A percentile compares a stretch with the other conserved stretches of the same genome.
Conservation (phyloP, 2,113 vertebrate genomes). For the human region DNA sequence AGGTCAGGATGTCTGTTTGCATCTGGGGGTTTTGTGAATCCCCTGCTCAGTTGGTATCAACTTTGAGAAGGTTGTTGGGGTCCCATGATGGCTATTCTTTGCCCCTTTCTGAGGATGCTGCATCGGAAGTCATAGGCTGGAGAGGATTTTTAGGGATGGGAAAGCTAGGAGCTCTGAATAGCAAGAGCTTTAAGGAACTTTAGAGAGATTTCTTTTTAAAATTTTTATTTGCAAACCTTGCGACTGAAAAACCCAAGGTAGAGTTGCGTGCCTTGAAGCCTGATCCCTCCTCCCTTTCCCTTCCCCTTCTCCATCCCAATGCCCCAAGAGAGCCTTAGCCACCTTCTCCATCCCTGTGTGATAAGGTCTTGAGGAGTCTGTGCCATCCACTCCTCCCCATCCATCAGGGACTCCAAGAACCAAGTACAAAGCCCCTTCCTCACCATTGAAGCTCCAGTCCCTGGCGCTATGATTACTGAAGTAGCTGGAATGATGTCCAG, state of each 20-base stretch:
- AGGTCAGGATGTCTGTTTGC: neutral
- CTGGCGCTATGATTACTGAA: accelerated
- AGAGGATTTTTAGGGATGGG: neutral
- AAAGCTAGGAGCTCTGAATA: neutral
- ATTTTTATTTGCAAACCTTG: neutral
- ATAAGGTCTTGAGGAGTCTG: neutral
- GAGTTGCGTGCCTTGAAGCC: neutral
- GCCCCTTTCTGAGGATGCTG: neutral
- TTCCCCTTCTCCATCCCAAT: neutral
- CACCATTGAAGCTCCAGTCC: neutral
- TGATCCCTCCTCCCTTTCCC: neutral
- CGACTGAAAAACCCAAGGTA: neutral
- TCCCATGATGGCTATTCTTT: neutral
- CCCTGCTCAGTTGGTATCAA: accelerated
- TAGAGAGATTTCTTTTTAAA: neutral
- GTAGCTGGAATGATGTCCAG: too few relatives aligned
- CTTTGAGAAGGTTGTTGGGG: neutral
- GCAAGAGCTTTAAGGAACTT: neutral
- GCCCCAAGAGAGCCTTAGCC: neutral
- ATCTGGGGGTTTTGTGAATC: neutral
- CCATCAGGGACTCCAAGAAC: neutral
- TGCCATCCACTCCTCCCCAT: neutral
- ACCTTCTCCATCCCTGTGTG: too few relatives aligned
- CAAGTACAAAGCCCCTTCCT: neutral
- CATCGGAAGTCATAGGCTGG: neutral